Conservation (phyloP, 2,888 invertebrate species). For the Perithous albicinctus region DNA sequence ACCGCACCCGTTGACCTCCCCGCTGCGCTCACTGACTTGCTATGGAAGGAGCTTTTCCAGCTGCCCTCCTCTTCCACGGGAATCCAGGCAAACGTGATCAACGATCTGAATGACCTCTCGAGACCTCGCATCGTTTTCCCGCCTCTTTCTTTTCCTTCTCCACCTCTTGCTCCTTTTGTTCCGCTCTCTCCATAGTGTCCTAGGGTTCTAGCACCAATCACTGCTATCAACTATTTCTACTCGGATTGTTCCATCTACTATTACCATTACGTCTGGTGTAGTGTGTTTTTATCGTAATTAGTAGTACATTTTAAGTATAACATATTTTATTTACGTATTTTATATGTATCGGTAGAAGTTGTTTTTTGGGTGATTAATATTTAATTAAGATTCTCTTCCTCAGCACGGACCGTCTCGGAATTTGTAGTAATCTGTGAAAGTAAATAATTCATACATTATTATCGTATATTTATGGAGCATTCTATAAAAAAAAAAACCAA, state of each 20-base stretch:
- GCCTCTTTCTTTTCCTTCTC: conserved; percentile 25
- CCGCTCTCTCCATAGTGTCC: conserved; percentile 8
- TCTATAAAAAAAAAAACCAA: too few species aligned
- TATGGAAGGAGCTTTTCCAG: conserved; percentile 1
- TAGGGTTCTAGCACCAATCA: neutral
- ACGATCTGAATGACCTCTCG: conserved; percentile 64
- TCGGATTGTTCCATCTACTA: conserved; percentile 1
- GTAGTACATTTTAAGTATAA: neutral
- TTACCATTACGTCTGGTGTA: neutral
- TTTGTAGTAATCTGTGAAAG: conserved; percentile 79
- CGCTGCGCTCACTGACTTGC: conserved; percentile 1
- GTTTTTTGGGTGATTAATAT: neutral
- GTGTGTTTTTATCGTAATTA: neutral
- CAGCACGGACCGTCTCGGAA: conserved; percentile 77
- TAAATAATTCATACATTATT: conserved; percentile 5
- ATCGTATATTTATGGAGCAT: too few species aligned
- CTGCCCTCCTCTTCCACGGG: conserved; percentile 5
- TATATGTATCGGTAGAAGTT: neutral
- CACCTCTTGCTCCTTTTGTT: conserved; percentile 11
- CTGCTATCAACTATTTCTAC: neutral
- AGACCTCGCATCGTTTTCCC: conserved; percentile 57
- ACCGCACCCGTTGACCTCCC: neutral
- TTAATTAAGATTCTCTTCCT: neutral
- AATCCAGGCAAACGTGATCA: conserved; percentile 55
- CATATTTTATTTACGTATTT: too few species aligned